phyloP scores from a whole-genome alignment of 2,797 vertebrate genomes.

The Coregonus ussuriensis region DNA sequence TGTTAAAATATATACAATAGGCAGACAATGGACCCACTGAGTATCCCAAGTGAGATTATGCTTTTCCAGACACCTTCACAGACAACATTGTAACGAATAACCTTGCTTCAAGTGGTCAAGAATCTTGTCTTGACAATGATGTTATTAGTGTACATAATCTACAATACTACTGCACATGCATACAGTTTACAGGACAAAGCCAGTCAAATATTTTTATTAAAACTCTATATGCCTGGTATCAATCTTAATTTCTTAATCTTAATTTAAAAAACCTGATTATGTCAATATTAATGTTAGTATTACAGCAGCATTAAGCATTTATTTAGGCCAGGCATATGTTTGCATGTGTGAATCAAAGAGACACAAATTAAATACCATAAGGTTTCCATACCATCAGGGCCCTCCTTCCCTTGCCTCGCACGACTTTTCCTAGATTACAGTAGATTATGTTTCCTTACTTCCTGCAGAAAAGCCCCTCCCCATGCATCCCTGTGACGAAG shows the following conservation, averaged over 20 bases:
- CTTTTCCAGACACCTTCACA: neutral
- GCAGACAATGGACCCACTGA: neutral
- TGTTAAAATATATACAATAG: neutral
- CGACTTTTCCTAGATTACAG: slow-evolving; percentile 61
- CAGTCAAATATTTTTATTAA: neutral
- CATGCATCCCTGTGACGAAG: slow-evolving; percentile 57
- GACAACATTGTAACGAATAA: neutral
- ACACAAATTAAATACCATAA: slow-evolving; percentile 19
- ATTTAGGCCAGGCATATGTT: neutral
- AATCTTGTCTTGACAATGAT: neutral
- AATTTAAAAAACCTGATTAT: neutral
- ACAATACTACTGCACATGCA: neutral
- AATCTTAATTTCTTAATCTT: neutral
- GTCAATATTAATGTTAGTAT: neutral
- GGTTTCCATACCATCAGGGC: slow-evolving; percentile 19
- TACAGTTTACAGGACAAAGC: neutral
- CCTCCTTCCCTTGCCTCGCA: neutral
- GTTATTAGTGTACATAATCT: neutral
- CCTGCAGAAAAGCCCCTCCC: slow-evolving; percentile 55
- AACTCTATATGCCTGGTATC: neutral
- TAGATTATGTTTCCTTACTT: slow-evolving; percentile 64
- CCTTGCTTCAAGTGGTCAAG: neutral
- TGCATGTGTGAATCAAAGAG: neutral
- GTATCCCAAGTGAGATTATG: neutral
- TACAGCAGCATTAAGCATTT: neutral